Evolutionary conservation across 2,797 vertebrate species (phyloP).

Genomic region (Mormyrops attenuatus): DNA sequence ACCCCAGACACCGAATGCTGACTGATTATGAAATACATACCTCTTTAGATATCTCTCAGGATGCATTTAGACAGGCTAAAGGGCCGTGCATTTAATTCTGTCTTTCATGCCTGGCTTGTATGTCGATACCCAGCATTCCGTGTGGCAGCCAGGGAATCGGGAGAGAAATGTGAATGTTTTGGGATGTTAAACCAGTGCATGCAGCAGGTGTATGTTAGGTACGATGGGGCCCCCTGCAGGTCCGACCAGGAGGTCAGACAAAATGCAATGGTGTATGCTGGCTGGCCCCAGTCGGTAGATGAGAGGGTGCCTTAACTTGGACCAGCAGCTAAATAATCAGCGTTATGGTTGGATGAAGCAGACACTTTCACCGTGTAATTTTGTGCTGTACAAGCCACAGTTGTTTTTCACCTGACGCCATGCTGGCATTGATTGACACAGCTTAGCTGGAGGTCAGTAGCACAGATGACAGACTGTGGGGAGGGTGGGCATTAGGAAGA

Average conservation of each 20-base stretch:
- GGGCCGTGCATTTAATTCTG: neutral
- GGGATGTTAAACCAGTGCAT: neutral
- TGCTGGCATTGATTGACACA: neutral
- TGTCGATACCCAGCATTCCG: neutral
- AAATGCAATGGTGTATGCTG: neutral
- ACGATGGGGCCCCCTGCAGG: neutral
- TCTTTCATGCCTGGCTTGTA: neutral
- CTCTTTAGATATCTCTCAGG: neutral
- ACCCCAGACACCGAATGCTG: neutral
- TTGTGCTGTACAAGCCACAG: neutral
- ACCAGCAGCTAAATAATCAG: neutral
- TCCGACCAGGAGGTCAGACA: neutral
- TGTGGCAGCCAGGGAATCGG: neutral
- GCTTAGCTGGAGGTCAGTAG: neutral
- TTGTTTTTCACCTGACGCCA: neutral
- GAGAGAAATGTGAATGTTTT: neutral
- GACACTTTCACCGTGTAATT: neutral
- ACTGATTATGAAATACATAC: neutral
- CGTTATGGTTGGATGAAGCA: neutral
- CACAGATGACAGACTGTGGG: neutral
- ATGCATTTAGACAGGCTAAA: neutral
- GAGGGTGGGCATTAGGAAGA: neutral
- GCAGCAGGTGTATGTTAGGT: neutral
- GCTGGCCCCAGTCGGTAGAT: neutral
- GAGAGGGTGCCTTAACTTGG: neutral